Conservation (phyloP, 2,113 vertebrate genomes). For the Hemiprocne comata region DNA sequence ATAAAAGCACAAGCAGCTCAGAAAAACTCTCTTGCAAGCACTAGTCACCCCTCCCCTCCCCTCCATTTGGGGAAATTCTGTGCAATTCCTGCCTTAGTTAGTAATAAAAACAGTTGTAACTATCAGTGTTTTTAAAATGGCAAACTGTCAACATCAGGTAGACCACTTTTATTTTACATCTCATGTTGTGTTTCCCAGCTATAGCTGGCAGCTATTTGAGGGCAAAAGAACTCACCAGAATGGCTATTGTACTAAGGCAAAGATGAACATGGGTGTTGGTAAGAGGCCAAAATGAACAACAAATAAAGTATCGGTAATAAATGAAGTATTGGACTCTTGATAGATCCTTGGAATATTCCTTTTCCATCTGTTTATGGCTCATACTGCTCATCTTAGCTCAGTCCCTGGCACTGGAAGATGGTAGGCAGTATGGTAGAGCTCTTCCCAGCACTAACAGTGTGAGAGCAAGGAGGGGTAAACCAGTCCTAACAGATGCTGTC, state of each 20-base stretch:
- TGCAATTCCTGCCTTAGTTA: neutral
- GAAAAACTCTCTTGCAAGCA: rapidly evolving
- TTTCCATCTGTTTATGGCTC: neutral
- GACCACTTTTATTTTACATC: neutral
- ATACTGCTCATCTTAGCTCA: neutral
- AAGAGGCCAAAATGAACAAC: neutral
- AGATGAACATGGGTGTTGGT: neutral
- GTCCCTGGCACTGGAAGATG: neutral
- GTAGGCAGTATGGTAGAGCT: neutral
- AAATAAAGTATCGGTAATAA: neutral
- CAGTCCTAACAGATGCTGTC: neutral
- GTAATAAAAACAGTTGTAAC: neutral
- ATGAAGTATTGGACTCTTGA: neutral
- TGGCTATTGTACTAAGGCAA: neutral
- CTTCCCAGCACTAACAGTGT: neutral
- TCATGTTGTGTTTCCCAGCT: neutral
- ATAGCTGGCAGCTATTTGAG: neutral
- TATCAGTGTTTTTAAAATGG: neutral
- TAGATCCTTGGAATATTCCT: neutral
- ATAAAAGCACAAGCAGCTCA: neutral
- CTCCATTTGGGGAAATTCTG: neutral
- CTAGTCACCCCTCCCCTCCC: neutral
- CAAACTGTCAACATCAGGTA: neutral
- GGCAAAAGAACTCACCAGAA: neutral
- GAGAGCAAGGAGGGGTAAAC: neutral